phyloP scores from a whole-genome alignment of 2,113 vertebrate species.

The Galemys pyrenaicus region DNA sequence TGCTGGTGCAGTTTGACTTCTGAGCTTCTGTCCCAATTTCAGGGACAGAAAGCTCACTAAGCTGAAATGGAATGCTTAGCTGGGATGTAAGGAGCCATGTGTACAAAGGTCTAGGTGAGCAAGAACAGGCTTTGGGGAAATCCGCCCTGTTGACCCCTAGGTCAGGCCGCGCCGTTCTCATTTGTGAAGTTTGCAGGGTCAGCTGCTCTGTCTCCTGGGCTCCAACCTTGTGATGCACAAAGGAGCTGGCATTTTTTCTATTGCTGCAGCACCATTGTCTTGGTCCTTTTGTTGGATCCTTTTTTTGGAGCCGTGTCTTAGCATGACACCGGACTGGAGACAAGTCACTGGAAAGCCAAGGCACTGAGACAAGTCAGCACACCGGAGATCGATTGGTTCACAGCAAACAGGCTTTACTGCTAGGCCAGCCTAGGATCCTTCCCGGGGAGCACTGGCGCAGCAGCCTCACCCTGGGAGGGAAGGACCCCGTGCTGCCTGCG shows the following conservation, averaged over 20 bases:
- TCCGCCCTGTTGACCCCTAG: background rate
- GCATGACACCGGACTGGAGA: too few relatives aligned
- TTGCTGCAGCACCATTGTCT: accelerated
- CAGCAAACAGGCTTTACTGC: too few relatives aligned
- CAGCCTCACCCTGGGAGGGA: too few relatives aligned
- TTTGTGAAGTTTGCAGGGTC: background rate
- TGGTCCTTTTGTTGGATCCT: too few relatives aligned
- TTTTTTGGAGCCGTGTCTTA: too few relatives aligned
- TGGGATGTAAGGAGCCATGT: background rate
- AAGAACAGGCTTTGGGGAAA: background rate
- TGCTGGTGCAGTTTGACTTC: background rate
- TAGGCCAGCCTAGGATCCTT: too few relatives aligned
- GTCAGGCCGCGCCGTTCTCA: background rate
- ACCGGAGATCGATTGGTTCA: too few relatives aligned
- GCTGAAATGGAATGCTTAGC: background rate
- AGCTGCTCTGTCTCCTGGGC: background rate
- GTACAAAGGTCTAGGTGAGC: background rate
- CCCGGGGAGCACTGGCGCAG: too few relatives aligned
- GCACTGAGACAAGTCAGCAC: too few relatives aligned
- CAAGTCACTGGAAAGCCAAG: too few relatives aligned
- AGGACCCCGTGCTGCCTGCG: too few relatives aligned
- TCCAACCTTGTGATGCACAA: background rate
- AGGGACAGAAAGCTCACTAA: background rate
- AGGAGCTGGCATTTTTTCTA: background rate
- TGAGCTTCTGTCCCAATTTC: background rate